Percentiles rank a stretch among this genome's conserved stretches.
Conservation (phyloP, 2,113 vertebrate species). For the Tachycineta bicolor region DNA sequence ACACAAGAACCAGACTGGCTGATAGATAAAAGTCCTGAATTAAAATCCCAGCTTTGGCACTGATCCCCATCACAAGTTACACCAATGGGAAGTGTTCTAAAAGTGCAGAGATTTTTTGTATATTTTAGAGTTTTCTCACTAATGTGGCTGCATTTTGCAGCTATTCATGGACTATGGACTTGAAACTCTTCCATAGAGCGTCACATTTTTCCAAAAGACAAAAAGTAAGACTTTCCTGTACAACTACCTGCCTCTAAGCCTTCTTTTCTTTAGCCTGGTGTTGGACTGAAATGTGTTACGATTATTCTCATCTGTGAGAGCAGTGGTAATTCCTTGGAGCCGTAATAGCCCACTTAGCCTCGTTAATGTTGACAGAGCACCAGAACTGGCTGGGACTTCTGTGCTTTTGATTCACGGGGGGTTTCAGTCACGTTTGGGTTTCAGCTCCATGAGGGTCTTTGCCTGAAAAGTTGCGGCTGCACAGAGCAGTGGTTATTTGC, state of each 20-base stretch:
- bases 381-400: not conserved
- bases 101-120: not conserved
- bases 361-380: accelerated
- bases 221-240: not conserved
- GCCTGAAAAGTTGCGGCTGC: not conserved
- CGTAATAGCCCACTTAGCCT: not conserved
- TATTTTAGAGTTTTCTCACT: not conserved
- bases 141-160: not conserved
- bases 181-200: not conserved
- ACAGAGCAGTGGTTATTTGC: not conserved
- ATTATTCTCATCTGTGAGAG: not conserved
- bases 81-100: not conserved
- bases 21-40: not conserved
- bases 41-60: not conserved
- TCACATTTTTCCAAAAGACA: not conserved
- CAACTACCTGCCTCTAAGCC: not conserved
- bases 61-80: not conserved
- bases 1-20: not conserved
- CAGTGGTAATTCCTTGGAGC: not conserved
- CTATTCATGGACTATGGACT: not conserved
- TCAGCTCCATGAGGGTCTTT: not conserved
- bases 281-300: not conserved
- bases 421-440: not conserved
- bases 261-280: not conserved
- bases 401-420: not conserved